These are phyloP conservation scores for Pandion haliaetus DNA, from an alignment of 2,113 vertebrate genomes.

Conservation along the genomic window DNA sequence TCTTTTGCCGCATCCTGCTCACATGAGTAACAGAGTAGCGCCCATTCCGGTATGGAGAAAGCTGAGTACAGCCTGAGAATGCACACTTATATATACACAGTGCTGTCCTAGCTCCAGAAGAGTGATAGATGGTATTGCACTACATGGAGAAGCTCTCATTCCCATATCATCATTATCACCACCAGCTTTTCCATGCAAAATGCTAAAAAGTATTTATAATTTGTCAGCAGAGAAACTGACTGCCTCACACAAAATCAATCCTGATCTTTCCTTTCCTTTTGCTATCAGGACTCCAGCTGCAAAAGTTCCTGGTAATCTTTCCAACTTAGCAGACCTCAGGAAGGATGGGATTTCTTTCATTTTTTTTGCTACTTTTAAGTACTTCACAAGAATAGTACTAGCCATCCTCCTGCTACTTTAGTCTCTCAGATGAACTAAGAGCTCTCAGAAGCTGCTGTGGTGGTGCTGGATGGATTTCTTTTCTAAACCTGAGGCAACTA, in stretches of 20 bases:
- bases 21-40: neutral
- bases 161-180: neutral
- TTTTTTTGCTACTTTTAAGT: neutral
- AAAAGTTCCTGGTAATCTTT: neutral
- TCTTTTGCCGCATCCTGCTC: neutral
- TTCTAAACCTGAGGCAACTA: neutral
- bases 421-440: neutral
- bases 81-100: neutral
- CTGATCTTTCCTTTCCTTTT: neutral
- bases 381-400: neutral
- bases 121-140: too few species aligned
- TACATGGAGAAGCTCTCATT: neutral
- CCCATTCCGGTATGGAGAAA: neutral
- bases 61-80: neutral
- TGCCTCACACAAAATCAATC: neutral
- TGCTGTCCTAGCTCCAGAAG: neutral
- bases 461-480: neutral
- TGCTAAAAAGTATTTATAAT: neutral
- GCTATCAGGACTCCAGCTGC: neutral
- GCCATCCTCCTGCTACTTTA: neutral
- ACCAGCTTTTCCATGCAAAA: neutral
- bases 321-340: neutral
- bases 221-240: neutral
- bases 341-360: neutral
- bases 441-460: neutral